Base-by-base conservation (phyloP, 2,888 invertebrate genomes). In the Steromphala cineraria region DNA sequence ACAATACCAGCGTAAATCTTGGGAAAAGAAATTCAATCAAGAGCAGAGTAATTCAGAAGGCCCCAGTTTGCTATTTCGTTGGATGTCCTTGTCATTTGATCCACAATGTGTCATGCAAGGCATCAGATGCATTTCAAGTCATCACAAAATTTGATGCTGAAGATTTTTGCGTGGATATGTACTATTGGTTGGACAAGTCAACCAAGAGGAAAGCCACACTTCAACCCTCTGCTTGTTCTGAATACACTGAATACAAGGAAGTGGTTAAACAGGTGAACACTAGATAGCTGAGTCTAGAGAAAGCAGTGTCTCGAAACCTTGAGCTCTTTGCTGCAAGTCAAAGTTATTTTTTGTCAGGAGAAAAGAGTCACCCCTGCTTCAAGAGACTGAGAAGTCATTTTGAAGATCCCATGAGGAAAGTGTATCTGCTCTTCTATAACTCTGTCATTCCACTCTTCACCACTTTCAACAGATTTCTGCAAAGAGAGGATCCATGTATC, bases 1-100 rank as follows among this genome's bases (percentile, higher is more conserved):
- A 80, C 36, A 80, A 80, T 28, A 67, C 75, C 5, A 52, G 52
- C n/a, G 80, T 80, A 75, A 15, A n/a, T n/a, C n/a, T n/a, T n/a
- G n/a, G n/a, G n/a, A 75, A 80, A 55, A 67, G 56, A 40, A 55
- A 80, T 15, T 28, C 15, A 8, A 80, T 75, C 8, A 24, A 67
- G 46, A 55, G 17, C 4, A 80, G 75, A 75, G 80, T 80, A 5
- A 36, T 8, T 5, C 3, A 8, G 3, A 19, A 53, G 56, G 28
- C 17, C 53, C 53, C 40, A 2, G 76, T 21, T 1, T 78, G 62
- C 21, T 67, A 53, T 24, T 36, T 36, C 8, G n/a, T 17, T n/a
- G n/a, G n/a, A n/a, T n/a, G 46, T 46, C 46, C 46, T 5, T 46
- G 46, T 10, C 46, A 46, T 10, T 13, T 46, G 10, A 13, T 46